Evolutionary conservation across 2,113 vertebrate species (phyloP).

Genomic region (Elephas maximus): DNA sequence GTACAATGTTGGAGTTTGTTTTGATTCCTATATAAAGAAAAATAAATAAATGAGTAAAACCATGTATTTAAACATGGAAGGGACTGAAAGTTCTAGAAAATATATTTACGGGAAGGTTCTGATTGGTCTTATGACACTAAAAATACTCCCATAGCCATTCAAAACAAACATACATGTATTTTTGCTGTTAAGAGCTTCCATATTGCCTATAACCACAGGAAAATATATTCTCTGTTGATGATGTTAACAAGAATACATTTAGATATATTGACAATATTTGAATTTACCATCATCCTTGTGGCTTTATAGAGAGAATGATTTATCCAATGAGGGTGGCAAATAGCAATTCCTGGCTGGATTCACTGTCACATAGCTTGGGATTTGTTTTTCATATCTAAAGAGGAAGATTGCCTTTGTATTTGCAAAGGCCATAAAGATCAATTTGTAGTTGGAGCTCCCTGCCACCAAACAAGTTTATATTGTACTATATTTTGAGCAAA

Average conservation of each 20-base stretch:
- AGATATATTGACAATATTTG: slow-evolving; percentile 21
- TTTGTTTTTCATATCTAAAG: slow-evolving; percentile 55
- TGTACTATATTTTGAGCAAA: background rate
- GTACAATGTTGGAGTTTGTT: background rate
- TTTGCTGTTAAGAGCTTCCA: slow-evolving; percentile 2
- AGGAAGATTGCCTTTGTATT: slow-evolving; percentile 37
- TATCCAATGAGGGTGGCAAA: background rate
- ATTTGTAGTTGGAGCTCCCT: slow-evolving; percentile 31
- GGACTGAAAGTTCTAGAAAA: background rate
- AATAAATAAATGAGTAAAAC: background rate
- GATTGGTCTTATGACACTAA: background rate
- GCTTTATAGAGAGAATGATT: slow-evolving; percentile 31
- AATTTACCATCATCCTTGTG: slow-evolving; percentile 6
- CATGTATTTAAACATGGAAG: background rate
- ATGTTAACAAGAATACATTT: background rate
- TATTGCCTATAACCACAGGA: background rate
- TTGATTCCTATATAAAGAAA: background rate
- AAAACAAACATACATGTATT: slow-evolving; percentile 3
- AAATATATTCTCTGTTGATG: slow-evolving; percentile 32
- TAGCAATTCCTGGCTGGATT: background rate
- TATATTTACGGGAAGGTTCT: background rate
- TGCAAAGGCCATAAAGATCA: background rate
- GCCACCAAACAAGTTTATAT: background rate
- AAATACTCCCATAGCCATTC: slow-evolving; percentile 1
- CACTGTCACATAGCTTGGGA: background rate